Conservation (phyloP, 2,797 vertebrate species). For the Chaetophractus vellerosus region DNA sequence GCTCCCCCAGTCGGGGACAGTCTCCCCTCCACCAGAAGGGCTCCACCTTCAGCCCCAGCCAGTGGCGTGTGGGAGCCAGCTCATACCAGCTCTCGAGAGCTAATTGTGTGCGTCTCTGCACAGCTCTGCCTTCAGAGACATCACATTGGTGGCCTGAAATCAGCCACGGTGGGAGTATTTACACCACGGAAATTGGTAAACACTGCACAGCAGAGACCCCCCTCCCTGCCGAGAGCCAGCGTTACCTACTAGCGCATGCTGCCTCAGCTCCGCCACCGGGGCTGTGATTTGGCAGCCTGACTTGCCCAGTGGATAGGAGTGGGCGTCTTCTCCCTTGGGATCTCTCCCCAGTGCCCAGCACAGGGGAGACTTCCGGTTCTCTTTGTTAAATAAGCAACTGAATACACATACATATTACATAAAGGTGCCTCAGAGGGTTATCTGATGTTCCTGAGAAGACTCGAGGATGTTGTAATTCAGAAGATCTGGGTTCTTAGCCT, state of each 20-base stretch:
- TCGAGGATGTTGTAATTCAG: background rate
- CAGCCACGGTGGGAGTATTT: background rate
- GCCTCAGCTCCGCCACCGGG: too few relatives aligned
- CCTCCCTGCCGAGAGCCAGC: fast-evolving
- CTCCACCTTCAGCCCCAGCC: fast-evolving
- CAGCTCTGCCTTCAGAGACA: background rate
- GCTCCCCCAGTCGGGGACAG: background rate
- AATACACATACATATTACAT: fast-evolving
- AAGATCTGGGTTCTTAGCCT: background rate
- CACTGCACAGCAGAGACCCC: background rate
- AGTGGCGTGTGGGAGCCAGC: background rate
- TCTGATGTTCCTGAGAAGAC: background rate
- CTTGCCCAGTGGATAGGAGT: background rate
- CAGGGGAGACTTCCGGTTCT: background rate
- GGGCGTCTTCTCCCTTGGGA: background rate
- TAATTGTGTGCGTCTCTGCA: background rate
- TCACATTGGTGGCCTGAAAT: background rate
- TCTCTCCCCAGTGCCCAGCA: background rate
- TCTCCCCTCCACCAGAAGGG: background rate
- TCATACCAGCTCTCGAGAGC: fast-evolving
- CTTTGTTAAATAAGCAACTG: background rate
- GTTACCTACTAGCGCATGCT: background rate
- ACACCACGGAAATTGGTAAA: background rate
- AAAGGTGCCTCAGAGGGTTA: background rate
- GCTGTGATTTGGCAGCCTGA: background rate